Percentiles rank a stretch among this genome's conserved stretches.
phyloP scores from a whole-genome alignment of 2,113 vertebrate genomes.

The Blennius ocellaris region DNA sequence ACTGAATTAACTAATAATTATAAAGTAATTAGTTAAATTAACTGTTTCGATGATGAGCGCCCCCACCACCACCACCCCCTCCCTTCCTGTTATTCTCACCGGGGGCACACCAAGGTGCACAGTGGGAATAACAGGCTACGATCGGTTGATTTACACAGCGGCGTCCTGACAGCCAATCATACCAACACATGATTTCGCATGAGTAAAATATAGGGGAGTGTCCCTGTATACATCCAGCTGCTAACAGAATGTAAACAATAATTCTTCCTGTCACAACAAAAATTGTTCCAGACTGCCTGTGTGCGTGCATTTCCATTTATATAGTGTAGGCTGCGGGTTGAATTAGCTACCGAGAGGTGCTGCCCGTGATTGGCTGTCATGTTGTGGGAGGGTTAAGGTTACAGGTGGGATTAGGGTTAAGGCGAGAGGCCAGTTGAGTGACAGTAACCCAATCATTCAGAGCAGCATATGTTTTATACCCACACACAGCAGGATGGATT shows the following conservation, averaged over 20 bases:
- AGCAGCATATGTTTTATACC: too few relatives aligned
- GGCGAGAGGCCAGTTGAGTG: too few relatives aligned
- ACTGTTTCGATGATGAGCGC: conserved; percentile 10
- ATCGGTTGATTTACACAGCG: conserved; percentile 16
- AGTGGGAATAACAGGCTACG: neutral
- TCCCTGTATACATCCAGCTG: neutral
- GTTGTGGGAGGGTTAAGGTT: too few relatives aligned
- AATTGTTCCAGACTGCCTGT: neutral
- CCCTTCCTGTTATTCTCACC: neutral
- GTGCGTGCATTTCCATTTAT: conserved; percentile 21
- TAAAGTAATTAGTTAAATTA: conserved; percentile 37
- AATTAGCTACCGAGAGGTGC: too few relatives aligned
- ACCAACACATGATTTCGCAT: neutral
- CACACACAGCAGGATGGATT: too few relatives aligned
- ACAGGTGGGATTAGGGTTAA: too few relatives aligned
- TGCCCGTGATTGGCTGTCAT: too few relatives aligned
- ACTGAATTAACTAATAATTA: conserved; percentile 47
- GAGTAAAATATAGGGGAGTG: neutral
- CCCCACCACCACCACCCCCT: too few relatives aligned
- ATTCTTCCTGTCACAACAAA: neutral
- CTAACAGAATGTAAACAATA: neutral
- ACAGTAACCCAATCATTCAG: too few relatives aligned
- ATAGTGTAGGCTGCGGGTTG: neutral
- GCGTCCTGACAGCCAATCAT: neutral
- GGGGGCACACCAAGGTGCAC: neutral